Base-by-base conservation (phyloP, 1,140 invertebrate species). In the Penaeus indicus region DNA sequence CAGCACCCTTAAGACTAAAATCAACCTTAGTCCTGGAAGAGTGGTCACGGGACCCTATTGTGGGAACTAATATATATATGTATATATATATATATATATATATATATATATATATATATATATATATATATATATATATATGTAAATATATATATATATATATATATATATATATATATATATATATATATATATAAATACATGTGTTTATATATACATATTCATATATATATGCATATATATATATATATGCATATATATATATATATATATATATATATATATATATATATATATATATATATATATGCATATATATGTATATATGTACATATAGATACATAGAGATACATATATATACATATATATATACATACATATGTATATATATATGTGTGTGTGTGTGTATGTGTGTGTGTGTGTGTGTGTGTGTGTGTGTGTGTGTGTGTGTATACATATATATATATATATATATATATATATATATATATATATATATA, bases 51-150 rank as follows among this genome's bases (percentile, higher is more conserved):
- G 18, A 22, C 18, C 27, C 18, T 38, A 22, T 32, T 32, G 32
- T 32, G 32, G 32, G 32, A 32, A 2, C 32, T 32, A 0, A 1
- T 1, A 32, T 32, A 13, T 67, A 13, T 67, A 22, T 67, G 0
- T 67, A 22, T 72, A 72, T 72, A 72, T 72, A 72, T 72, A 72
- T 72, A n/a, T 72, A 72, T 25, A 72, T 72, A 72, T 72, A 72
- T n/a, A 72, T 72, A 72, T n/a, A 72, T 72, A 72, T 72, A 72
- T 72, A 72, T 72, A 72, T 72, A 72, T 72, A 72, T 72, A 72
- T 27, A 72, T 72, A 72, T 27, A 72, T 25, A n/a, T 18, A 22
- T 72, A 72, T 18, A 72, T 72, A 72, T 1, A 72, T 72, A 72
- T 4, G 13, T 13, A 67, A 5, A 67, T 67, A 67, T 16, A 67